A percentile compares a stretch with the other conserved stretches of the same genome.
Evolutionary conservation across 2,797 vertebrate genomes (phyloP).

Genomic region (Toxotes lorentzi): DNA sequence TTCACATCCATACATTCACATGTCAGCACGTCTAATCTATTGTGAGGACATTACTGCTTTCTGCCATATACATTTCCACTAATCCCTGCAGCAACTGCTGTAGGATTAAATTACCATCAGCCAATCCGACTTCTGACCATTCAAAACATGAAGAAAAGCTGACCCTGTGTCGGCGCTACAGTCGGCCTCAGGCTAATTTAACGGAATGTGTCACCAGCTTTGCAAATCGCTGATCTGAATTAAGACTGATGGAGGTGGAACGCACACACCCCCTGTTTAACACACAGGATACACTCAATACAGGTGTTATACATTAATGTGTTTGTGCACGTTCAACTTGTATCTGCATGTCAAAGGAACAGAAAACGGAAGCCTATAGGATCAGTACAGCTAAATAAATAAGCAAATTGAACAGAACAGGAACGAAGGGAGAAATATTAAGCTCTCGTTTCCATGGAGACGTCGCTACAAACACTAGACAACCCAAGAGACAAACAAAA

Average conservation of each 20-base stretch:
- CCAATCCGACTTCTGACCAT: constrained; percentile 69
- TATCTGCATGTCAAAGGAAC: constrained; percentile 30
- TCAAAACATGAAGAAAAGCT: constrained; percentile 61
- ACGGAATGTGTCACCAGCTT: constrained; percentile 70
- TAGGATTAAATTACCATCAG: constrained; percentile 74
- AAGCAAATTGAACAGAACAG: constrained; percentile 9
- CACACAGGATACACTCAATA: background rate
- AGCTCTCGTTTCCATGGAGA: constrained; percentile 62
- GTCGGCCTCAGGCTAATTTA: constrained; percentile 66
- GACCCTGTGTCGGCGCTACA: constrained; percentile 52
- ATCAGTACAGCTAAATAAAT: constrained; percentile 40
- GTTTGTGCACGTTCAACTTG: constrained; percentile 26
- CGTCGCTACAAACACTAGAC: constrained; percentile 37
- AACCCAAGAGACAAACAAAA: constrained; percentile 35
- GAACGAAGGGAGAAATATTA: constrained; percentile 53
- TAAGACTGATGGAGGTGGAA: constrained; percentile 40
- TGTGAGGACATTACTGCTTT: constrained; percentile 68
- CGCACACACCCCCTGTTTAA: constrained; percentile 15
- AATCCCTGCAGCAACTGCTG: constrained; percentile 65
- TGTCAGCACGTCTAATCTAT: constrained; percentile 70
- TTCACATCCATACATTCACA: constrained; percentile 51
- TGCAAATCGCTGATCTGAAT: constrained; percentile 57
- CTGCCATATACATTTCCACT: constrained; percentile 69
- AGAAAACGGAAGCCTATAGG: constrained; percentile 21
- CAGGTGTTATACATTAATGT: constrained; percentile 1